Base-by-base conservation (phyloP, 2,797 vertebrate genomes). In the Distichodus sexfasciatus region DNA sequence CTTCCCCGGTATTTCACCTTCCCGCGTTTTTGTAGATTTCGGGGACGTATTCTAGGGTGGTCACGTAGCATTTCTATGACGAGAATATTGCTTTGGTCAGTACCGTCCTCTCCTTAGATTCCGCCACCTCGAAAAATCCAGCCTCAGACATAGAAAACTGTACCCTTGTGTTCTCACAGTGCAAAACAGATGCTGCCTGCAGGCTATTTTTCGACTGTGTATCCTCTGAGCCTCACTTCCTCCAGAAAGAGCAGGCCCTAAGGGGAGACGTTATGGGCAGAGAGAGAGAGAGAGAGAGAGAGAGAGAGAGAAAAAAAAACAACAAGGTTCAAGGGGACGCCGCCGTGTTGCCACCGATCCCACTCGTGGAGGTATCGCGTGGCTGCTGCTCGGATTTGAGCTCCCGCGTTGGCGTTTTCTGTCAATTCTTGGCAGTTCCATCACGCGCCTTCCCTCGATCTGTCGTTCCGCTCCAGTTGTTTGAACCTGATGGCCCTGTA, bases 221-320 rank as follows among this genome's bases (percentile, higher is more conserved):
- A 36, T 10, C 63, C 50, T 12, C n/a, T 36, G 41, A 46, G 21
- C 19, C 36, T 43, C 29, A 28, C 28, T 38, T 36, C 35, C 40
- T 61, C 29, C 15, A 9, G 31, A 41, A 48, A 61, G 57, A 46
- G 36, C 38, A 61, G 35, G 29, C 46, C 63, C 66, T 38, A 28
- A 47, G 69, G 72, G 68, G 26, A 60, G 63, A 50, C 10, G 29
- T 19, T n/a, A n/a, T 38, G 21, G 58, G 31, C 40, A 21, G 6
- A 63, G 4, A 33, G 55, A 44, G 19, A 11, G 43, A 6, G 8
- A 12, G 6, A 15, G 9, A 10, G 55, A 44, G 19, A 11, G 43
- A 6, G n/a, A n/a, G n/a, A n/a, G n/a, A n/a, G 55, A 44, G 19
- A 11, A 48, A 6, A 7, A 12, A 12, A 15, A 11, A 10, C 24